phyloP scores from a whole-genome alignment of 2,888 invertebrate species.

The Asteroscopus sphinx region DNA sequence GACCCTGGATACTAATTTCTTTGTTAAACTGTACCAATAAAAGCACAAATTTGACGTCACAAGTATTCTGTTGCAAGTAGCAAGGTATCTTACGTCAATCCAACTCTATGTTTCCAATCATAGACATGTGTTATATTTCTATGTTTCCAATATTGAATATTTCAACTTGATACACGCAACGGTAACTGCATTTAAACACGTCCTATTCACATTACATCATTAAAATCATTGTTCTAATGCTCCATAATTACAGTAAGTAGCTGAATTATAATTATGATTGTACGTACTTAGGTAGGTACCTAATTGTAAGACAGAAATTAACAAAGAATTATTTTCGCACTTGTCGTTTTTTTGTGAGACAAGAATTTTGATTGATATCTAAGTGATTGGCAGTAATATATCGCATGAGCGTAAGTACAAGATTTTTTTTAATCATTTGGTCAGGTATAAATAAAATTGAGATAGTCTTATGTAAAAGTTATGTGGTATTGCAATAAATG shows the following conservation, averaged over 20 bases:
- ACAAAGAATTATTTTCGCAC: not conserved
- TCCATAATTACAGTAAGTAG: constrained; percentile 21
- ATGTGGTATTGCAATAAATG: too few species aligned
- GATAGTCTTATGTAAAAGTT: too few species aligned
- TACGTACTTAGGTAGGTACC: constrained; percentile 4
- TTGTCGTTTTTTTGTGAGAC: not conserved
- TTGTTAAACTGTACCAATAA: not conserved
- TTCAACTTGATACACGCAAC: too few species aligned
- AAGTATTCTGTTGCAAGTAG: too few species aligned
- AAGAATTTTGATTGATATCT: constrained; percentile 9
- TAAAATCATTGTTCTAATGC: constrained; percentile 16
- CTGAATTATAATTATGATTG: constrained; percentile 11
- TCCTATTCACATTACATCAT: constrained; percentile 1
- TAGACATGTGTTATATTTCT: too few species aligned
- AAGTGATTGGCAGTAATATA: constrained; percentile 20
- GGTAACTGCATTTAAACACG: not conserved
- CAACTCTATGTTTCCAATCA: too few species aligned
- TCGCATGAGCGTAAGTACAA: too few species aligned
- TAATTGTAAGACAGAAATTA: not conserved
- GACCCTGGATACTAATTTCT: too few species aligned
- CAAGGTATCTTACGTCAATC: constrained; percentile 33
- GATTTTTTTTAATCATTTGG: too few species aligned
- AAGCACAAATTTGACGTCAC: not conserved
- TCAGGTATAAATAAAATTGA: too few species aligned
- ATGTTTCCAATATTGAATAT: too few species aligned